These are phyloP conservation scores for Melanostoma mellinum DNA, from an alignment of 2,888 invertebrate genomes.

Conservation along the genomic window DNA sequence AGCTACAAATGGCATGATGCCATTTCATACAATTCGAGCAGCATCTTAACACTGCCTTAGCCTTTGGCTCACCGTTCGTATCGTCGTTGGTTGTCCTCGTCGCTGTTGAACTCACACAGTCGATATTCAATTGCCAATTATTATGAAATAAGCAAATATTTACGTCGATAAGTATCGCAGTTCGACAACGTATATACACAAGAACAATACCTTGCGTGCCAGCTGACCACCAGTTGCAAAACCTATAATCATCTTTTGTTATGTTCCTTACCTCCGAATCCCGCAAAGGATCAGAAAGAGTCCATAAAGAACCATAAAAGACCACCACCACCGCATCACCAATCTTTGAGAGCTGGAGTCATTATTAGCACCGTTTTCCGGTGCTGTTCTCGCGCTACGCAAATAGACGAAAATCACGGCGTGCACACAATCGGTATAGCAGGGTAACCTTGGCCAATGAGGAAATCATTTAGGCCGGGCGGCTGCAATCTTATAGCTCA, in stretches of 20 bases:
- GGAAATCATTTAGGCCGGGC: conserved; percentile 66
- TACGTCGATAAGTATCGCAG: conserved; percentile 70
- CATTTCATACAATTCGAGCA: conserved; percentile 23
- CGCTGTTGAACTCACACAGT: conserved; percentile 34
- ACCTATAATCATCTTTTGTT: conserved; percentile 72
- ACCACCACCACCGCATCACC: conserved; percentile 58
- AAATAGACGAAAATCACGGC: conserved; percentile 59
- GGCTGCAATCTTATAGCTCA: conserved; percentile 57
- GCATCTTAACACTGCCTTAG: conserved; percentile 10
- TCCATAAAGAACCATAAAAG: conserved; percentile 46
- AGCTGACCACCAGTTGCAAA: conserved; percentile 71
- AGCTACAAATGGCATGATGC: conserved; percentile 61
- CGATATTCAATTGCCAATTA: conserved; percentile 73
- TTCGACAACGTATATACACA: conserved; percentile 39
- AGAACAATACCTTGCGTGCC: conserved; percentile 69
- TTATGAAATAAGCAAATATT: conserved; percentile 73
- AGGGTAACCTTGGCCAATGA: conserved; percentile 70
- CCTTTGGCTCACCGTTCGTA: conserved; percentile 25
- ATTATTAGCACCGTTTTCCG: conserved; percentile 67
- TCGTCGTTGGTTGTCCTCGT: not conserved
- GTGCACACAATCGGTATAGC: conserved; percentile 9
- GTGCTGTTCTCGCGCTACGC: conserved; percentile 60
- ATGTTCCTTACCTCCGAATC: conserved; percentile 40
- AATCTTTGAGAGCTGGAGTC: conserved; percentile 36
- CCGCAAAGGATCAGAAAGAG: conserved; percentile 35